Base-by-base conservation (phyloP, 2,888 invertebrate genomes). In the Hydropsyche betteni region DNA sequence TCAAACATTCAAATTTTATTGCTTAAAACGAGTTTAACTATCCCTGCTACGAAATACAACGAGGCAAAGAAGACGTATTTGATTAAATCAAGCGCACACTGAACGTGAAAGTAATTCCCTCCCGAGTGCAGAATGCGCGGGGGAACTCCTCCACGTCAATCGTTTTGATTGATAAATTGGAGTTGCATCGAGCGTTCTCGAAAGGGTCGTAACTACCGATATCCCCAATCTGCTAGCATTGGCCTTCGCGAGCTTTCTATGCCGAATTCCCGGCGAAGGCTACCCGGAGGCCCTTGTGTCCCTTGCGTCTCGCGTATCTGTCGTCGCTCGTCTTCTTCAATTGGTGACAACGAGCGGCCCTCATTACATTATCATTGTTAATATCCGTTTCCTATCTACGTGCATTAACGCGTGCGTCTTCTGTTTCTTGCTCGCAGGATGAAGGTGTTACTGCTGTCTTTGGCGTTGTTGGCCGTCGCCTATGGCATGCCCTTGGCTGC, bases 371-470 rank as follows among this genome's bases (percentile, higher is more conserved):
- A 68, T 77, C 75, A 79, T 76, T 79, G 78, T 53, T 76, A 76
- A 76, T 77, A 79, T 79, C 79, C 79, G 79, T 68, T 74, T 72
- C 69, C 68, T 68, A 61, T 70, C 51, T 75, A 12, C 14, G 50
- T 58, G 51, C 16, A 61, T 44, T 44, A 72, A 58, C 24, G 16
- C 53, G 24, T 68, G 50, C 44, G 16, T 44, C 24, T 53, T 36
- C 36, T 51, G 36, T 53, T 34, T 12, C 69, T 79, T 74, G 52
- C 75, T 81, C 83, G 8, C 88, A 90, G 90, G 86, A 92, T 91
- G 91, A 91, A 90, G 88, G 85, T 90, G 83, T 86, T 91, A 83
- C 81, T 91, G 82, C 82, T 91, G 83, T 87, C 88, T 81, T 83
- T 90, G 82, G 87, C 90, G 83, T 85, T 90, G 81, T 87, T 88